Conservation (phyloP, 2,113 vertebrate genomes). For the Myotis davidii region DNA sequence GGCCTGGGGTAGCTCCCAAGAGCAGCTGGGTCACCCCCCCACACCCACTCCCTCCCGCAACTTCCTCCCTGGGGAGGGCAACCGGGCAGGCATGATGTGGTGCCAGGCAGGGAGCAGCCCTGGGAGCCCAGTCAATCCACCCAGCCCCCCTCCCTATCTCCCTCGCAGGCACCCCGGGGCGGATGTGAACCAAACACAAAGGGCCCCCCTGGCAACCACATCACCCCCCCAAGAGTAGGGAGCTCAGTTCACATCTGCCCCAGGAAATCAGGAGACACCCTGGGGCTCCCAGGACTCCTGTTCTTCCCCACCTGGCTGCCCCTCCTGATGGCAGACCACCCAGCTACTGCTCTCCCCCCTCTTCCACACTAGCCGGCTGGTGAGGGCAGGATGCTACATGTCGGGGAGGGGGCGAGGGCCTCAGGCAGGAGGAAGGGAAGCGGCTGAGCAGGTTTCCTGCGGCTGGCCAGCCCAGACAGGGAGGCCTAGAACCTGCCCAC, state of each 20-base stretch:
- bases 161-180: constrained; percentile 41
- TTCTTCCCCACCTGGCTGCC: accelerated
- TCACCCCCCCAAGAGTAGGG: background rate
- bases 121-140: constrained; percentile 51
- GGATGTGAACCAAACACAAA: constrained; percentile 48
- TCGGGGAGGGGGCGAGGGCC: background rate
- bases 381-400: background rate
- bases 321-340: background rate
- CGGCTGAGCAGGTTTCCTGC: constrained; percentile 46
- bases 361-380: background rate
- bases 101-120: constrained; percentile 58
- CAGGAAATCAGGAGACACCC: background rate
- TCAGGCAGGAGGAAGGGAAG: background rate
- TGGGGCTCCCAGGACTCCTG: background rate
- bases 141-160: background rate
- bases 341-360: background rate
- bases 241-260: background rate
- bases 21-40: background rate
- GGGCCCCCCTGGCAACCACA: constrained; percentile 34
- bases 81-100: constrained; percentile 21
- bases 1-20: background rate
- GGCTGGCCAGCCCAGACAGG: background rate
- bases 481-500: constrained; percentile 11
- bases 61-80: constrained; percentile 63
- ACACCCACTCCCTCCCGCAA: background rate